These are phyloP conservation scores for Mythimna albipuncta DNA, from an alignment of 2,888 invertebrate species.

Conservation along the genomic window DNA sequence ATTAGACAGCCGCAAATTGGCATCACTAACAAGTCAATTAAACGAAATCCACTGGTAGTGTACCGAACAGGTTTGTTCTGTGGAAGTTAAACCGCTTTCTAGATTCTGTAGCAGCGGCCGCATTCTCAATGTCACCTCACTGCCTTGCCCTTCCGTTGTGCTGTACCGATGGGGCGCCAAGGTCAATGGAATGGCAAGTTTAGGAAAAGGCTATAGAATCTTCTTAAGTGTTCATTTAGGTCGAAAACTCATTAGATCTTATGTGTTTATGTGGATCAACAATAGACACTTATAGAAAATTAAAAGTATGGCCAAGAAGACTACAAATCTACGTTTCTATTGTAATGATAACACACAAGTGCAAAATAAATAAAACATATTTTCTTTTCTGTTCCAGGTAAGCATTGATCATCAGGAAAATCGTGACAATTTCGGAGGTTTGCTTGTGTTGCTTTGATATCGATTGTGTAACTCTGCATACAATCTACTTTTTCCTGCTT, in stretches of 20 bases:
- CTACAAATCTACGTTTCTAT: too few species aligned
- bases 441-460: background rate
- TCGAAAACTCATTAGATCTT: background rate
- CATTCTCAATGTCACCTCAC: constrained; percentile 72
- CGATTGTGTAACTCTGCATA: background rate
- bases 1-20: constrained; percentile 51
- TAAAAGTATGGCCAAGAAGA: too few species aligned
- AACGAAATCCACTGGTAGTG: constrained; percentile 43
- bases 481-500: constrained; percentile 23
- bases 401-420: constrained; percentile 19
- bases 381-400: constrained; percentile 40
- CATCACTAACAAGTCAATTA: constrained; percentile 51
- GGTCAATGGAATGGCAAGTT: constrained; percentile 57
- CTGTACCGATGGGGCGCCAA: constrained; percentile 64
- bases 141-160: constrained; percentile 73
- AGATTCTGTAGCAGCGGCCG: constrained; percentile 72
- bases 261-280: background rate
- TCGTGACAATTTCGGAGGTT: constrained; percentile 12
- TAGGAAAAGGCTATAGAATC: constrained; percentile 18
- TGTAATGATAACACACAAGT: background rate
- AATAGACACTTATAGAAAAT: background rate
- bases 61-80: constrained; percentile 49
- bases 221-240: background rate
- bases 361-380: constrained; percentile 15
- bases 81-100: constrained; percentile 65